phyloP scores from a whole-genome alignment of 2,888 invertebrate species.

The Orchesellides sinensis region DNA sequence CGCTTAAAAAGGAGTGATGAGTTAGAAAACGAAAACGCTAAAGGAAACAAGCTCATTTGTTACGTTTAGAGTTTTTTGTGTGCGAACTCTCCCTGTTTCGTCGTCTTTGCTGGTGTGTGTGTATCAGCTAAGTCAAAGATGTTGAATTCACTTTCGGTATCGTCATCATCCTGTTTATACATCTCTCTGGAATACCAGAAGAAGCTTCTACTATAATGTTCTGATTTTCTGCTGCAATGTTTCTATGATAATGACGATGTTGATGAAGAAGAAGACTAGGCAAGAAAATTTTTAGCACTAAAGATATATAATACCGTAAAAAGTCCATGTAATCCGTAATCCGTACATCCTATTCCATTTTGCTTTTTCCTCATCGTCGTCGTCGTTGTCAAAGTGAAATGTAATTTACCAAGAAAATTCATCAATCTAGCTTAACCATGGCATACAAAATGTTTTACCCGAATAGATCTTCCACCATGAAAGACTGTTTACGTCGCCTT shows the following conservation, averaged over 20 bases:
- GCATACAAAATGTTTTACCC: constrained; percentile 58
- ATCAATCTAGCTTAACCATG: constrained; percentile 71
- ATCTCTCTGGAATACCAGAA: background rate
- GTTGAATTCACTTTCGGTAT: constrained; percentile 20
- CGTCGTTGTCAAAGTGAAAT: constrained; percentile 62
- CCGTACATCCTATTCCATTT: constrained; percentile 66
- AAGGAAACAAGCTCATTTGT: constrained; percentile 66
- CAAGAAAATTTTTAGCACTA: constrained; percentile 54
- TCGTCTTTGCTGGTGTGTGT: background rate
- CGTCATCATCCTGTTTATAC: background rate
- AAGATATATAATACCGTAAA: constrained; percentile 52
- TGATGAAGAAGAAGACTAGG: constrained; percentile 27
- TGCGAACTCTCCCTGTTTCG: background rate
- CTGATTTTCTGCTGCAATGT: constrained; percentile 4
- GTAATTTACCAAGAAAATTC: constrained; percentile 70
- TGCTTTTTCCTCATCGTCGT: constrained; percentile 40
- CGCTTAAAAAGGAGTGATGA: background rate
- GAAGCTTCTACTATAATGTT: too few species aligned
- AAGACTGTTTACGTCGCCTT: background rate
- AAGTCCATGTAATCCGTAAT: constrained; percentile 67
- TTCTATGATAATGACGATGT: constrained; percentile 5
- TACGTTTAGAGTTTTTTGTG: constrained; percentile 36
- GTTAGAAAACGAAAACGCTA: too few species aligned
- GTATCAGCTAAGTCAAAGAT: background rate
- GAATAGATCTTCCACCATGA: constrained; percentile 26